Percentiles rank a stretch among this genome's conserved stretches.
Conservation (phyloP, 2,113 vertebrate species). For the Oenanthe melanoleuca region DNA sequence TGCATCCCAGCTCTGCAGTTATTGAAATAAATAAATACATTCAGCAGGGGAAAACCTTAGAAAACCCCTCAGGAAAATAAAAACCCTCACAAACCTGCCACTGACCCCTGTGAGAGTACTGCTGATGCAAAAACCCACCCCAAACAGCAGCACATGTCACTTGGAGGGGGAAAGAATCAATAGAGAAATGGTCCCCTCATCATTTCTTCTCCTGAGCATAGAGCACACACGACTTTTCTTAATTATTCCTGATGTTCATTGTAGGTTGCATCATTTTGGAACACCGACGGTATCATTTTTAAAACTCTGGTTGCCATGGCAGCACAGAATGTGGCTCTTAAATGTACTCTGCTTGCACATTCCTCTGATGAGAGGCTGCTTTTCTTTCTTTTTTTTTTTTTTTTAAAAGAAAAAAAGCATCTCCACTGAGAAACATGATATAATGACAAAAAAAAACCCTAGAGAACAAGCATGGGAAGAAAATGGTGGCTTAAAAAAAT, state of each 20-base stretch:
- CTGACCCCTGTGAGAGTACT: neutral
- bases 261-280: conserved; percentile 71
- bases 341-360: conserved; percentile 69
- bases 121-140: neutral
- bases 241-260: conserved; percentile 71
- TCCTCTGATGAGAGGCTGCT: conserved; percentile 61
- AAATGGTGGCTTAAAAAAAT: conserved; percentile 45
- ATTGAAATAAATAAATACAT: neutral
- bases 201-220: neutral
- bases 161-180: neutral
- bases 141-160: neutral
- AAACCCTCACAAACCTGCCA: neutral
- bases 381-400: neutral
- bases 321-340: conserved; percentile 71
- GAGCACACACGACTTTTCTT: conserved; percentile 34
- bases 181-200: neutral
- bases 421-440: conserved; percentile 53
- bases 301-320: conserved; percentile 74
- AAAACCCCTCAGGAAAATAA: neutral
- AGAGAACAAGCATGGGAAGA: conserved; percentile 35
- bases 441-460: conserved; percentile 34
- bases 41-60: neutral
- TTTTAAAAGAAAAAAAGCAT: neutral
- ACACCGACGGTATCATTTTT: conserved; percentile 67
- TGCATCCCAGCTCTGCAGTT: neutral